Evolutionary conservation across 2,797 vertebrate species (phyloP).

Genomic region (Euthynnus affinis): DNA sequence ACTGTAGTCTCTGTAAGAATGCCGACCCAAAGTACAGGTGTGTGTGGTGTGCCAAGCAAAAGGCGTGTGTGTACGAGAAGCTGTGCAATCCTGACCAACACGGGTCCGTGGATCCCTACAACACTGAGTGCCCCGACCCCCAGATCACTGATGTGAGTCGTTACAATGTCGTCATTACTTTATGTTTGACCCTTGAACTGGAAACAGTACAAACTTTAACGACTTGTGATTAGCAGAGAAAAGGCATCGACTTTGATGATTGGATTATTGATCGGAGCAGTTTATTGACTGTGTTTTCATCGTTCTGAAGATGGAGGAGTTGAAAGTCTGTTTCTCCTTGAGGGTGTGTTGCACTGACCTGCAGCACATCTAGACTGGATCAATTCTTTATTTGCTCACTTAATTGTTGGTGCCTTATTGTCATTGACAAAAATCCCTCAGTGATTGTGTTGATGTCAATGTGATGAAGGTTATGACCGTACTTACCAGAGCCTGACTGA

Average conservation of each 20-base stretch:
- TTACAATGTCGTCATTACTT: conserved; percentile 5
- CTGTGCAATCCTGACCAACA: conserved; percentile 81
- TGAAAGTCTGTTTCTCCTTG: conserved; percentile 63
- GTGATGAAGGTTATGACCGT: conserved; percentile 41
- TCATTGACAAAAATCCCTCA: conserved; percentile 67
- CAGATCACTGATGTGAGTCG: conserved; percentile 87
- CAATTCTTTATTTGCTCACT: conserved; percentile 60
- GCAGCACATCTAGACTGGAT: conserved; percentile 57
- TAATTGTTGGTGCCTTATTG: conserved; percentile 64
- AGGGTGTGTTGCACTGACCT: conserved; percentile 34
- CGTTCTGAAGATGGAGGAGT: conserved; percentile 33
- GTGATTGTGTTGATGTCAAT: conserved; percentile 46
- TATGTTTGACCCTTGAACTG: conserved; percentile 30
- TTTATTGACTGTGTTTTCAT: conserved; percentile 15
- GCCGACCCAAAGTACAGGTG: conserved; percentile 87
- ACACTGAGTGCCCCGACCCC: conserved; percentile 88
- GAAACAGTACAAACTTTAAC: conserved; percentile 10
- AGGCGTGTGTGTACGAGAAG: conserved; percentile 88
- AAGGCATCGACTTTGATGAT: conserved; percentile 38
- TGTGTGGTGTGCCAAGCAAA: conserved; percentile 91
- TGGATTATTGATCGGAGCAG: conserved; percentile 53
- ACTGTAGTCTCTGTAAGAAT: conserved; percentile 96
- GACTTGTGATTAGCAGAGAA: conserved; percentile 42
- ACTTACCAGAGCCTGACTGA: conserved; percentile 4
- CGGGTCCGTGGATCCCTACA: conserved; percentile 53